Evolutionary conservation across 2,888 invertebrate genomes (phyloP).

Genomic region (Drosophila silvestris): DNA sequence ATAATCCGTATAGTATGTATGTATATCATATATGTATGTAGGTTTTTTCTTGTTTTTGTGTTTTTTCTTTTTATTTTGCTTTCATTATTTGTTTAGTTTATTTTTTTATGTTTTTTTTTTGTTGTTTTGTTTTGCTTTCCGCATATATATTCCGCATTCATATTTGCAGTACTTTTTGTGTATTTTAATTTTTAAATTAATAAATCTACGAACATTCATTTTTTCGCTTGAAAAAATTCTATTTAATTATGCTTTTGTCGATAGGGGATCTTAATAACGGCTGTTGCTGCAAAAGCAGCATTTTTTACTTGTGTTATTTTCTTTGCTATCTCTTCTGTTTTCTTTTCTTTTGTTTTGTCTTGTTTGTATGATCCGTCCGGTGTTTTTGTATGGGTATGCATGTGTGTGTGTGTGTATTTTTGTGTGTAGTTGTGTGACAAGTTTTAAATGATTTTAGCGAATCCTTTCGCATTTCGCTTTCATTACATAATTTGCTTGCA

Average conservation of each 20-base stretch:
- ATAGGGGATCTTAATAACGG: slow-evolving; percentile 65
- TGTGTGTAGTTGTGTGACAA: slow-evolving; percentile 51
- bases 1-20: slow-evolving; percentile 82
- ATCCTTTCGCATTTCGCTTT: slow-evolving; percentile 46
- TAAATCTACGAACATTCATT: slow-evolving; percentile 81
- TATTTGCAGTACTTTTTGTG: slow-evolving; percentile 70
- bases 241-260: slow-evolving; percentile 59
- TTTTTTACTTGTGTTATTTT: slow-evolving; percentile 37
- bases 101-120: slow-evolving; percentile 19
- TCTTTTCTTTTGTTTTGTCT: slow-evolving; percentile 28
- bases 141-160: slow-evolving; percentile 63
- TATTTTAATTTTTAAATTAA: slow-evolving; percentile 80
- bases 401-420: slow-evolving; percentile 21
- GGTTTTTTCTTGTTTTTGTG: slow-evolving; percentile 48
- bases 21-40: slow-evolving; percentile 81
- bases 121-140: slow-evolving; percentile 45
- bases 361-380: slow-evolving; percentile 56
- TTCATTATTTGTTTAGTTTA: slow-evolving; percentile 44
- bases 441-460: slow-evolving; percentile 63
- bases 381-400: slow-evolving; percentile 35
- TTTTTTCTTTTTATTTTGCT: slow-evolving; percentile 42
- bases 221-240: slow-evolving; percentile 77
- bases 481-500: slow-evolving; percentile 78
- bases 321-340: slow-evolving; percentile 20
- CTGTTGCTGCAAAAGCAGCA: slow-evolving; percentile 50